Evolutionary conservation across 2,888 invertebrate genomes (phyloP).

Genomic region (Lepeophtheirus nordmannii): DNA sequence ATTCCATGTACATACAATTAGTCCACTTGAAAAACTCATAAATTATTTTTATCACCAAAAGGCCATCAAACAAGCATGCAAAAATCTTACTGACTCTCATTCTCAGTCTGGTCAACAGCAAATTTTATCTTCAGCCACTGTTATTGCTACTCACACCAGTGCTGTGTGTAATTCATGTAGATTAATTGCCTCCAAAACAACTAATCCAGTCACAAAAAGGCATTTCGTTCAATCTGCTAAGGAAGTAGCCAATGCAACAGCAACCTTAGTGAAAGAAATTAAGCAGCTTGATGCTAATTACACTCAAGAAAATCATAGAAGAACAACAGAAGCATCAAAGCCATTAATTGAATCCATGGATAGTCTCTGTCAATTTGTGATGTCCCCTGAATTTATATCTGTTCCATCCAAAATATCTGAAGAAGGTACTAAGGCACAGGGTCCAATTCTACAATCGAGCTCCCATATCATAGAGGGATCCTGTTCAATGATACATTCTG

Average conservation of each 20-base stretch:
- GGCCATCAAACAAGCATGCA: slow-evolving; percentile 77
- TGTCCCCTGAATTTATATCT: slow-evolving; percentile 79
- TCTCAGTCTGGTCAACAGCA: slow-evolving; percentile 59
- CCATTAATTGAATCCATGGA: slow-evolving; percentile 81
- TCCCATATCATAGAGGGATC: slow-evolving; percentile 63
- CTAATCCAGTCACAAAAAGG: slow-evolving; percentile 76
- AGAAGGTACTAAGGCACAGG: slow-evolving; percentile 65
- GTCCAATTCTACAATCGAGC: slow-evolving; percentile 72
- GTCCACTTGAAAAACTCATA: too few species aligned
- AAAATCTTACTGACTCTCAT: slow-evolving; percentile 48
- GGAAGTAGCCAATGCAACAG: slow-evolving; percentile 90
- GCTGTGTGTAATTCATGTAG: slow-evolving; percentile 89
- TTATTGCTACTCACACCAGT: slow-evolving; percentile 89
- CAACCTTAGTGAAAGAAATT: slow-evolving; percentile 81
- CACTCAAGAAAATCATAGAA: slow-evolving; percentile 53
- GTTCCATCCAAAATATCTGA: slow-evolving; percentile 77
- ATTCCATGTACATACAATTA: neutral
- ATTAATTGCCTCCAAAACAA: slow-evolving; percentile 73
- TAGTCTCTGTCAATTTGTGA: slow-evolving; percentile 77
- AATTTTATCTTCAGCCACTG: slow-evolving; percentile 76
- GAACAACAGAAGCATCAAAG: slow-evolving; percentile 58
- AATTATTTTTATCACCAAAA: neutral
- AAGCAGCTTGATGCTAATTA: slow-evolving; percentile 69
- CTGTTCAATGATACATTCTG: slow-evolving; percentile 73
- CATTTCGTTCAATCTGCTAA: slow-evolving; percentile 96